Percentiles rank a stretch among this genome's conserved stretches.
Evolutionary conservation across 2,113 vertebrate species (phyloP).

Genomic region (Hippocampus mohnikei): DNA sequence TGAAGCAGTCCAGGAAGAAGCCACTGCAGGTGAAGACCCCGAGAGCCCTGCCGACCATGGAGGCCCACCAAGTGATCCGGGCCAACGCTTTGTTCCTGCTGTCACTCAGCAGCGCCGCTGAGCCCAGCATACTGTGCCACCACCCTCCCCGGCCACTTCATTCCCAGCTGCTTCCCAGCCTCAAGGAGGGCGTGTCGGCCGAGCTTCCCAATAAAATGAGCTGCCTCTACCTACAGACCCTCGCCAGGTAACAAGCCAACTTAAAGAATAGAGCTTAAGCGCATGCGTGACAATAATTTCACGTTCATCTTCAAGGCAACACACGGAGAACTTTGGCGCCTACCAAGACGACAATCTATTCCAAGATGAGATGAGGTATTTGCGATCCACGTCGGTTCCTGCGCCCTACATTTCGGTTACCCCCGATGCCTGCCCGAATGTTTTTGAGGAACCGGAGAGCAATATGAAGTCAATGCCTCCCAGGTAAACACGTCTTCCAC

Average conservation of each 20-base stretch:
- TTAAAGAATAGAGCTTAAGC: background rate
- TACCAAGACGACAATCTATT: conserved; percentile 98
- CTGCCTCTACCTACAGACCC: conserved; percentile 94
- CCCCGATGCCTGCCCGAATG: conserved; percentile 94
- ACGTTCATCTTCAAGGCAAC: conserved; percentile 77
- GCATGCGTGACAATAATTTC: background rate
- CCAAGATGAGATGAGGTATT: conserved; percentile 97
- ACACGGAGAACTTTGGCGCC: conserved; percentile 92
- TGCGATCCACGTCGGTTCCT: conserved; percentile 95
- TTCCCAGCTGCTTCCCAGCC: conserved; percentile 88
- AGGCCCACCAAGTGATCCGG: conserved; percentile 98
- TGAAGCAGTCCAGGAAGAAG: conserved; percentile 94
- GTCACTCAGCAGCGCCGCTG: conserved; percentile 93
- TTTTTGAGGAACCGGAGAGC: conserved; percentile 96
- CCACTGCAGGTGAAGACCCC: conserved; percentile 95
- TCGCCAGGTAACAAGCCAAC: conserved; percentile 77
- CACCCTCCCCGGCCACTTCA: conserved; percentile 88
- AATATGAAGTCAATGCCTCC: conserved; percentile 99
- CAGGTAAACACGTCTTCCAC: conserved; percentile 73
- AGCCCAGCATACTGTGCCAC: conserved; percentile 92
- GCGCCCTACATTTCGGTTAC: conserved; percentile 97
- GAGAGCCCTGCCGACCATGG: conserved; percentile 93
- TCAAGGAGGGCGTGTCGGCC: conserved; percentile 94
- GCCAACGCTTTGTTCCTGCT: conserved; percentile 94
- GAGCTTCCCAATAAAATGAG: conserved; percentile 94